Percentiles rank a stretch among this genome's conserved stretches.
Conservation (phyloP, 2,797 vertebrate species). For the Nyctibius grandis region DNA sequence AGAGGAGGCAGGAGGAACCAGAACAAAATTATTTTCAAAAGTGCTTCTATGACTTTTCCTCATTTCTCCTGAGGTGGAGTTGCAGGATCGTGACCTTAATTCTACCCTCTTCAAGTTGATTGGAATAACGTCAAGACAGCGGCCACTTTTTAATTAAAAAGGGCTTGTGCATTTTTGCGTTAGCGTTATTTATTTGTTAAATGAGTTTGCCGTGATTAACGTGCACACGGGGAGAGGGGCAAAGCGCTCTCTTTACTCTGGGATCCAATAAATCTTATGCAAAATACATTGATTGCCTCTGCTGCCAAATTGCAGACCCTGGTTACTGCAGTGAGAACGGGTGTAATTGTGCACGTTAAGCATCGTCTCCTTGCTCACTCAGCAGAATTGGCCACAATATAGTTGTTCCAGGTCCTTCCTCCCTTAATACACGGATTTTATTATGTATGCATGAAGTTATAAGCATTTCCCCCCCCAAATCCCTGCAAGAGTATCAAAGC, state of each 20-base stretch:
- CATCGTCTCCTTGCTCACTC: background rate
- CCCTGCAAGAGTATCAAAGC: background rate
- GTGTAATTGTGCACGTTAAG: background rate
- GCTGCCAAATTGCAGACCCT: background rate
- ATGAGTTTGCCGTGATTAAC: background rate
- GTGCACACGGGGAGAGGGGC: background rate
- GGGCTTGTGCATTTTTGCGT: background rate
- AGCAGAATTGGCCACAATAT: background rate
- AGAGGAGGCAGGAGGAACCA: background rate
- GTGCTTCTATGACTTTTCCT: background rate
- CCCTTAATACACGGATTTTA: constrained; percentile 21
- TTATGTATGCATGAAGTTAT: background rate
- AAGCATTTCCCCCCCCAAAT: background rate
- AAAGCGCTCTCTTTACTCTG: background rate
- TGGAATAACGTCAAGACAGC: background rate
- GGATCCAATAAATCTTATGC: background rate
- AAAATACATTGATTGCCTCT: background rate
- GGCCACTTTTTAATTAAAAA: background rate
- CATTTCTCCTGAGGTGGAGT: background rate
- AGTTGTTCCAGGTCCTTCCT: background rate
- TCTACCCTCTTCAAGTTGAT: background rate
- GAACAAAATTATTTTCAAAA: background rate
- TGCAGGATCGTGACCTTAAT: background rate
- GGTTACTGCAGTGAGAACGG: background rate
- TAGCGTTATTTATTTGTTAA: background rate